Evolutionary conservation across 2,113 vertebrate genomes (phyloP).

Genomic region (Ictalurus punctatus): DNA sequence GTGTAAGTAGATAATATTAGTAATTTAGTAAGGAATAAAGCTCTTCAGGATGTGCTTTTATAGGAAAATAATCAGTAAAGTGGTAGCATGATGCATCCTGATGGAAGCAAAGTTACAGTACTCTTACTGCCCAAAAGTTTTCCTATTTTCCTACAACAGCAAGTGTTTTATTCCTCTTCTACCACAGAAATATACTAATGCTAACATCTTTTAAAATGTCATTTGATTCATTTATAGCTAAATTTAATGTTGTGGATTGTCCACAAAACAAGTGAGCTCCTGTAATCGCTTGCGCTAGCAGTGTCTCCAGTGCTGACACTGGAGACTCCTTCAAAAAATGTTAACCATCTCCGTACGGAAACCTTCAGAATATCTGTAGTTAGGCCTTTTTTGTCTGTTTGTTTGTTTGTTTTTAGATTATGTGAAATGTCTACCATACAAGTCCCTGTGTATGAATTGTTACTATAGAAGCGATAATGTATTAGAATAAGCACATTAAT

Average conservation of each 20-base stretch:
- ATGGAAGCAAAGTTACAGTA: neutral
- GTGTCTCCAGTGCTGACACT: neutral
- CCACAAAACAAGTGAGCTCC: neutral
- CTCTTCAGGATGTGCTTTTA: neutral
- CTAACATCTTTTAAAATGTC: neutral
- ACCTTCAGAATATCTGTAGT: neutral
- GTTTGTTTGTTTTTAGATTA: neutral
- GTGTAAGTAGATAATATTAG: neutral
- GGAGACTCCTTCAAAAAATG: neutral
- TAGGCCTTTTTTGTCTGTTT: neutral
- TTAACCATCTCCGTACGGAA: neutral
- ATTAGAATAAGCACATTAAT: too few species aligned
- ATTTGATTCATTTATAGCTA: too few species aligned
- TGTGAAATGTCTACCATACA: neutral
- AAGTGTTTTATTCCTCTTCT: neutral
- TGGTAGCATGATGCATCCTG: neutral
- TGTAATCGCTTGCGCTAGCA: neutral
- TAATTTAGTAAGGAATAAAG: neutral
- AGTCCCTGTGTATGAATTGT: neutral
- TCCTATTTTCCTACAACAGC: too few species aligned
- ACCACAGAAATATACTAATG: neutral
- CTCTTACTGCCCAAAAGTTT: neutral
- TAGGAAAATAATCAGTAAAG: neutral
- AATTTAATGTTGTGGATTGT: neutral
- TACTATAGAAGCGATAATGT: too few species aligned